phyloP scores from a whole-genome alignment of 2,797 vertebrate genomes.

The Melopsittacus undulatus region DNA sequence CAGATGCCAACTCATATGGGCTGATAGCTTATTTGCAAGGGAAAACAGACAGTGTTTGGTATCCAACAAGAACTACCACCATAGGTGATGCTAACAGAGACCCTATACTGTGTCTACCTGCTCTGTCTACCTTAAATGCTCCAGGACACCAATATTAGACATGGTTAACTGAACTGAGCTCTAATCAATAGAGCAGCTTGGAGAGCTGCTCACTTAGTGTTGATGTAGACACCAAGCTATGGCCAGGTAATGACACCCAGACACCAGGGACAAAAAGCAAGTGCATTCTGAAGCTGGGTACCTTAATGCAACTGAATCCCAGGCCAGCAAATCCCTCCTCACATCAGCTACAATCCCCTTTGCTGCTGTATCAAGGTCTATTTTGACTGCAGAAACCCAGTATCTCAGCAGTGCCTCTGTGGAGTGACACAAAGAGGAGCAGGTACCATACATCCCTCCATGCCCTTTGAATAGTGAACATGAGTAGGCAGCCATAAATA shows the following conservation, averaged over 20 bases:
- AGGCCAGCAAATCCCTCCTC: neutral
- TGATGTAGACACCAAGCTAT: neutral
- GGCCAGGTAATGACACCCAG: neutral
- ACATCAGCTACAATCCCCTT: neutral
- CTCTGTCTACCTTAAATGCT: neutral
- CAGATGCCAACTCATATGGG: neutral
- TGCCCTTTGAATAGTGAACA: neutral
- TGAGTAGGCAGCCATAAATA: neutral
- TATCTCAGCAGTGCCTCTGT: fast-evolving
- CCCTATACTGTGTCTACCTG: fast-evolving
- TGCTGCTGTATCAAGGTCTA: neutral
- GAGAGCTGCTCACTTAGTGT: neutral
- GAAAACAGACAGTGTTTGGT: neutral
- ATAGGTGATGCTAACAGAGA: neutral
- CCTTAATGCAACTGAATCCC: neutral
- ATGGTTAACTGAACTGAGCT: neutral
- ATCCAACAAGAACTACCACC: neutral
- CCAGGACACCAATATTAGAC: neutral
- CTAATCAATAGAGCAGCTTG: neutral
- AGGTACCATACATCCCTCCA: neutral
- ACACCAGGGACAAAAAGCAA: fast-evolving
- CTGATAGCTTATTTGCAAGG: neutral
- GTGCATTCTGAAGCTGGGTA: neutral
- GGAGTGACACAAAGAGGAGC: neutral
- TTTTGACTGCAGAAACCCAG: neutral